These are phyloP conservation scores for Tetragnatha versicolor DNA, from an alignment of 1,140 invertebrate genomes.

Conservation along the genomic window DNA sequence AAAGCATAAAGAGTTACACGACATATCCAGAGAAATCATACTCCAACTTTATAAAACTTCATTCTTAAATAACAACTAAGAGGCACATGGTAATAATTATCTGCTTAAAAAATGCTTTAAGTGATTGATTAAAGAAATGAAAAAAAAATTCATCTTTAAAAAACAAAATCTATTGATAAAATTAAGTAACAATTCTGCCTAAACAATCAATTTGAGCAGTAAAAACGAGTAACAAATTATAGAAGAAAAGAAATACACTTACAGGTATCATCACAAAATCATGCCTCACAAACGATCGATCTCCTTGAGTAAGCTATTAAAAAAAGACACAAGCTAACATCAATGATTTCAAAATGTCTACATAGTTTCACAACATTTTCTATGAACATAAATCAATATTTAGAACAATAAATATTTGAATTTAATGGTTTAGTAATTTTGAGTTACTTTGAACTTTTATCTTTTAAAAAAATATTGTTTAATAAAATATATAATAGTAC, in stretches of 20 bases:
- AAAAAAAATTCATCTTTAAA: neutral
- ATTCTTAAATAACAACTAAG: too few relatives aligned
- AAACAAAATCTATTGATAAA: neutral
- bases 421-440: too few relatives aligned
- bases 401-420: too few relatives aligned
- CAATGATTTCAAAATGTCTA: neutral
- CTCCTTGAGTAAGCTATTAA: constrained; percentile 65
- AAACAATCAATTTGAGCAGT: neutral
- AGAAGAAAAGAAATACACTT: neutral
- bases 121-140: neutral
- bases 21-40: too few relatives aligned
- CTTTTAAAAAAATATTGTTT: too few relatives aligned
- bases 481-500: too few relatives aligned
- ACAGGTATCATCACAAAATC: constrained; percentile 80
- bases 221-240: neutral
- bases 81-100: too few relatives aligned
- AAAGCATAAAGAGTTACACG: neutral
- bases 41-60: too few relatives aligned
- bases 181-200: neutral
- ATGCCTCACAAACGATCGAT: constrained; percentile 77
- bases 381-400: too few relatives aligned
- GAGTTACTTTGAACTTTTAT: too few relatives aligned
- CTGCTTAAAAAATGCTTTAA: neutral
- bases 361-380: too few relatives aligned
- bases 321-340: neutral